Conservation (phyloP, 1,140 invertebrate species). For the Medauroidea extradentata region DNA sequence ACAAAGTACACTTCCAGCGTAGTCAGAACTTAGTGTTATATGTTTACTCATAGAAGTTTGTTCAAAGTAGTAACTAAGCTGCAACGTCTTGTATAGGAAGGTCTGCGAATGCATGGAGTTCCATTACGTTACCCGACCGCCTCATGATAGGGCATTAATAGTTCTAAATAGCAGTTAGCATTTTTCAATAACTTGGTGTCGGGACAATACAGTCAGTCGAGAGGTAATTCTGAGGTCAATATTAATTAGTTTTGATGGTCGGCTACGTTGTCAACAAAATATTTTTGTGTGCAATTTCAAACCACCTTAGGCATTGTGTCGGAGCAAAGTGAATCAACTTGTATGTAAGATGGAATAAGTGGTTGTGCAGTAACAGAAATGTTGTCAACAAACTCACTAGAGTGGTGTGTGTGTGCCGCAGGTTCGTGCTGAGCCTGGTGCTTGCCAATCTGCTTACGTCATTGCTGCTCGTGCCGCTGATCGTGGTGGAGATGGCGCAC, state of each 20-base stretch:
- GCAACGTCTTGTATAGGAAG: too few relatives aligned
- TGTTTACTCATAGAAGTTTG: too few relatives aligned
- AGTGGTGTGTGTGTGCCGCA: slow-evolving; percentile 19
- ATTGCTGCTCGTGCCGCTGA: slow-evolving; percentile 46
- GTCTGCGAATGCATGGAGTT: too few relatives aligned
- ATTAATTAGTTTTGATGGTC: neutral
- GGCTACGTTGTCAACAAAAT: neutral
- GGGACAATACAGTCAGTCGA: too few relatives aligned
- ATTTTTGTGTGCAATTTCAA: neutral
- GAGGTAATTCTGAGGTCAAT: too few relatives aligned
- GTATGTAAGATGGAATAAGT: neutral
- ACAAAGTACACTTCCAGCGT: too few relatives aligned
- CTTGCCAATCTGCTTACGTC: slow-evolving; percentile 51
- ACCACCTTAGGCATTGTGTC: neutral
- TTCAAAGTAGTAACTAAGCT: too few relatives aligned
- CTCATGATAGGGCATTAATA: too few relatives aligned
- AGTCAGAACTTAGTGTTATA: too few relatives aligned
- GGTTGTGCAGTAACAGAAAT: neutral
- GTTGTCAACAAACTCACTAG: neutral
- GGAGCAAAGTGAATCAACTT: neutral
- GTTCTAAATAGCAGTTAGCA: too few relatives aligned
- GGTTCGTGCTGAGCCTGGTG: slow-evolving; percentile 53
- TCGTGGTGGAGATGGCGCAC: slow-evolving; percentile 39
- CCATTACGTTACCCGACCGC: too few relatives aligned
- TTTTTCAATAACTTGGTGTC: too few relatives aligned